A percentile compares a stretch with the other conserved stretches of the same genome.
Evolutionary conservation across 2,888 invertebrate species (phyloP).

Genomic region (Rotaria magnacalcarata): DNA sequence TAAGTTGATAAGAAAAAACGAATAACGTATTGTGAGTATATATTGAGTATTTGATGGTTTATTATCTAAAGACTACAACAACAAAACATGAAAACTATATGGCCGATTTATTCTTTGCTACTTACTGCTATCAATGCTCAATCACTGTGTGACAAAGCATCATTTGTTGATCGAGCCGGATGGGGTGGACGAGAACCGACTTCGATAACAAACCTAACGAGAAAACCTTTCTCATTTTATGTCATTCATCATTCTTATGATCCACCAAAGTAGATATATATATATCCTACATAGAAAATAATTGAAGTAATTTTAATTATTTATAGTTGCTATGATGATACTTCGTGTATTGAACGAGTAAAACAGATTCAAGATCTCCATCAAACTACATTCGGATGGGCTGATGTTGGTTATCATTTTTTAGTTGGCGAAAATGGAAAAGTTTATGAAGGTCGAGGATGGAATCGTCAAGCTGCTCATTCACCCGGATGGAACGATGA

Average conservation of each 20-base stretch:
- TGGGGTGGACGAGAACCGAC: conserved; percentile 48
- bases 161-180: conserved; percentile 36
- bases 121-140: neutral
- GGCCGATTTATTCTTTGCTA: neutral
- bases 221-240: conserved; percentile 46
- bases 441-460: conserved; percentile 49
- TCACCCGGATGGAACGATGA: conserved; percentile 62
- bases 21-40: too few relatives aligned
- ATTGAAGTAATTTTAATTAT: neutral
- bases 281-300: neutral
- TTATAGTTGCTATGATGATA: conserved; percentile 45
- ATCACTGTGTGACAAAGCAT: neutral
- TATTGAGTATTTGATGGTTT: too few relatives aligned
- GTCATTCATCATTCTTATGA: conserved; percentile 49
- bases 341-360: conserved; percentile 44
- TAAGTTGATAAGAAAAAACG: too few relatives aligned
- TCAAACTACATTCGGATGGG: conserved; percentile 61
- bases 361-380: too few relatives aligned
- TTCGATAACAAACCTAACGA: conserved; percentile 23
- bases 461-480: conserved; percentile 49
- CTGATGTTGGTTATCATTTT: conserved; percentile 59
- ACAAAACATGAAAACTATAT: neutral
- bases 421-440: conserved; percentile 49
- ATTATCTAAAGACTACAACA: too few relatives aligned
- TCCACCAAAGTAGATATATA: too few relatives aligned